phyloP scores from a whole-genome alignment of 2,888 invertebrate species.

The Melangyna quadrimaculata region DNA sequence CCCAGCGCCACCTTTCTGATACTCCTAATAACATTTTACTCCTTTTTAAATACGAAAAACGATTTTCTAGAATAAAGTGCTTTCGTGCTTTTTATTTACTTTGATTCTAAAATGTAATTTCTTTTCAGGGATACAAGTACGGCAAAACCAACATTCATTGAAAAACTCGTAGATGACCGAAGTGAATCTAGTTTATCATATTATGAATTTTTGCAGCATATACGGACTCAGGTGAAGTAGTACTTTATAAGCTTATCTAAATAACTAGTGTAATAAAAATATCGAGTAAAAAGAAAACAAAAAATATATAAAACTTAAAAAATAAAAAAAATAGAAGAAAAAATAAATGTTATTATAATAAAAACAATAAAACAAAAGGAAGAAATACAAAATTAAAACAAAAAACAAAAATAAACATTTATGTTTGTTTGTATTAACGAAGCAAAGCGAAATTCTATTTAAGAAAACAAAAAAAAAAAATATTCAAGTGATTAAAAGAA shows the following conservation, averaged over 20 bases:
- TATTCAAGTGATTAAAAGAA: conserved; percentile 44
- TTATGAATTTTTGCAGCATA: conserved; percentile 98
- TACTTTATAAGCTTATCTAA: conserved; percentile 76
- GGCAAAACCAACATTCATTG: conserved; percentile 89
- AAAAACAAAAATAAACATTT: conserved; percentile 21
- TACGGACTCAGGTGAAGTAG: conserved; percentile 94
- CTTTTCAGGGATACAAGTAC: conserved; percentile 93
- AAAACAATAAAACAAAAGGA: conserved; percentile 10
- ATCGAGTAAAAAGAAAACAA: conserved; percentile 45
- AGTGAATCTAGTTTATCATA: conserved; percentile 97
- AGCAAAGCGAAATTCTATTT: conserved; percentile 55
- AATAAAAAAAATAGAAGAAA: conserved; percentile 34
- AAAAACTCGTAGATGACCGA: conserved; percentile 95
- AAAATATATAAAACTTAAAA: conserved; percentile 20
- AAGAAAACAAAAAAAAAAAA: conserved; percentile 25
- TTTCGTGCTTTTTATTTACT: background rate
- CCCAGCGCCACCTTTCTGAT: no score
- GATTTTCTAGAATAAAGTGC: no score
- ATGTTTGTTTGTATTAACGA: conserved; percentile 63
- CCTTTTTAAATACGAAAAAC: no score
- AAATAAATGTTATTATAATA: conserved; percentile 25
- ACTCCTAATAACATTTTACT: no score
- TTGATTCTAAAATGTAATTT: background rate
- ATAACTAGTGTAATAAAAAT: conserved; percentile 64
- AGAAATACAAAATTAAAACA: background rate